Evolutionary conservation across 2,888 invertebrate species (phyloP).

Genomic region (Monochamus alternatus): DNA sequence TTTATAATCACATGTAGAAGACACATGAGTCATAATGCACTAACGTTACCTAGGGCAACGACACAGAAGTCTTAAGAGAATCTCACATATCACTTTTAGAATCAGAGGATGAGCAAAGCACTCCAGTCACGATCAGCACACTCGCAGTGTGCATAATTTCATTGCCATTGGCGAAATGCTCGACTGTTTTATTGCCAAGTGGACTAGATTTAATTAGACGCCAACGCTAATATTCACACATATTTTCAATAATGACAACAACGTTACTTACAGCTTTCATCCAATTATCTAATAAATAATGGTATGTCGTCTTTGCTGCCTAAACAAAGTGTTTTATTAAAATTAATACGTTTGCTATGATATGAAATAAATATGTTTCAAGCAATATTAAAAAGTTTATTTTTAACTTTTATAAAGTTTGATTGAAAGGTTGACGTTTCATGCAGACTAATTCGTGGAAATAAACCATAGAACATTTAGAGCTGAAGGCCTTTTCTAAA

Average conservation of each 20-base stretch:
- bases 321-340: no score
- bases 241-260: neutral
- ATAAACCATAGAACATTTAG: no score
- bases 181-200: constrained; percentile 23
- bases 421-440: no score
- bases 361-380: no score
- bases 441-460: no score
- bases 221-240: neutral
- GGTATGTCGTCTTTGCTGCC: neutral
- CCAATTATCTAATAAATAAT: neutral
- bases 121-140: constrained; percentile 62
- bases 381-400: no score
- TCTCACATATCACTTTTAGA: constrained; percentile 55
- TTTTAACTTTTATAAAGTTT: no score
- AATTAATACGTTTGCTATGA: no score
- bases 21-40: constrained; percentile 28
- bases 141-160: constrained; percentile 62
- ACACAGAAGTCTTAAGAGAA: constrained; percentile 38
- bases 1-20: neutral
- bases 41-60: constrained; percentile 38
- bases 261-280: neutral
- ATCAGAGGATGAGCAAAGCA: constrained; percentile 56
- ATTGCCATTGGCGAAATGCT: constrained; percentile 52
- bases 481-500: no score
- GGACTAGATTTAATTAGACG: constrained; percentile 27